phyloP scores from a whole-genome alignment of 30 jellyfish, hydroid and myxozoan genomes.

The Hydra vulgaris region DNA sequence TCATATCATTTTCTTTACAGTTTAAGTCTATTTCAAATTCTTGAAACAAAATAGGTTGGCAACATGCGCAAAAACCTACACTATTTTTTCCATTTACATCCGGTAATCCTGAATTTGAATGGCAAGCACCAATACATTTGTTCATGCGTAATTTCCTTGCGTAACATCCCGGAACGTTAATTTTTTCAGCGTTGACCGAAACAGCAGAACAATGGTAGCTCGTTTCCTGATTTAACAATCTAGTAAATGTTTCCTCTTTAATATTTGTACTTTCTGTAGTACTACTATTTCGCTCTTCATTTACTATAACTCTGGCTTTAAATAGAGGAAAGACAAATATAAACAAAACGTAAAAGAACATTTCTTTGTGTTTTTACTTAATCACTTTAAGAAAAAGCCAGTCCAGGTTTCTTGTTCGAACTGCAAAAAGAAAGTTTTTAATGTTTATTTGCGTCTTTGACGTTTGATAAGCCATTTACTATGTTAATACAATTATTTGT shows the following conservation, averaged over 20 bases:
- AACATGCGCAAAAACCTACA: background rate
- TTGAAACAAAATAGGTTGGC: background rate
- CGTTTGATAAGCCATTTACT: background rate
- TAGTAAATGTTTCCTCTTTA: background rate
- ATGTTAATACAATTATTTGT: background rate
- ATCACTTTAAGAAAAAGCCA: background rate
- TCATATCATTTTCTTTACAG: background rate
- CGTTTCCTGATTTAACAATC: background rate
- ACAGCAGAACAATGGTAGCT: background rate
- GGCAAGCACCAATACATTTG: conserved; percentile 10
- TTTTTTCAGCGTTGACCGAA: background rate
- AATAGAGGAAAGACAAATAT: background rate
- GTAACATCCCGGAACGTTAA: background rate
- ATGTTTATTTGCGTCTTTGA: background rate
- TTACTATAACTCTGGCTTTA: background rate
- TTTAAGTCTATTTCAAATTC: background rate
- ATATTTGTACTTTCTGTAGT: background rate
- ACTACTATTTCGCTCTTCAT: background rate
- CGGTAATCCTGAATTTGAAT: background rate
- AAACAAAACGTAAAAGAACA: background rate
- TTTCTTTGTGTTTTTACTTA: background rate
- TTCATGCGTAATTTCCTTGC: background rate
- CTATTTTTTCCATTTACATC: background rate
- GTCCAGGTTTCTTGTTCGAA: background rate
- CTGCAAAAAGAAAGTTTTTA: background rate